Conservation (phyloP, 1,140 invertebrate species). For the Lepeophtheirus salmonis region DNA sequence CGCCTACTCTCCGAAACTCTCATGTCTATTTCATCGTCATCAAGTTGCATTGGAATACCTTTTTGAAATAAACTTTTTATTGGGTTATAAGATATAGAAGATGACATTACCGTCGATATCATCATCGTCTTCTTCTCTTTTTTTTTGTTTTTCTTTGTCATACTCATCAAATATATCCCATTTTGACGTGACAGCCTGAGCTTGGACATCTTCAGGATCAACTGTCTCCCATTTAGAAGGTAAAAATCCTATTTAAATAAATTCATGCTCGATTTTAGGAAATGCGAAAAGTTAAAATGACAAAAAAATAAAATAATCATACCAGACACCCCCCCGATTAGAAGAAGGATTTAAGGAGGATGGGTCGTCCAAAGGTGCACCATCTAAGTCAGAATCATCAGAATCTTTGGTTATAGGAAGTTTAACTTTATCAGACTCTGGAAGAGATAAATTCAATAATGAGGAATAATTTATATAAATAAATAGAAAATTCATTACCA, state of each 20-base stretch:
- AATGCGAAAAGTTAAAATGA: no score
- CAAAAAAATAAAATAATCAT: no score
- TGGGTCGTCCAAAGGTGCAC: constrained; percentile 23
- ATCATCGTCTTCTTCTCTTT: constrained; percentile 21
- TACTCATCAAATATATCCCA: constrained; percentile 23
- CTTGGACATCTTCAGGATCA: constrained; percentile 43
- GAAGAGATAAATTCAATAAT: no score
- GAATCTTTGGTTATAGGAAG: not conserved
- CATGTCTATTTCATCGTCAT: constrained; percentile 16
- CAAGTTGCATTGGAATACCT: not conserved
- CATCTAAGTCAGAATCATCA: constrained; percentile 26
- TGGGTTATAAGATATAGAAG: not conserved
- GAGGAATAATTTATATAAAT: no score
- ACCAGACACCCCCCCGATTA: no score
- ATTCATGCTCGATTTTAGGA: no score
- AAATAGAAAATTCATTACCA: not conserved
- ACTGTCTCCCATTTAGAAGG: constrained; percentile 90
- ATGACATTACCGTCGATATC: constrained; percentile 20
- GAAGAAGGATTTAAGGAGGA: no score
- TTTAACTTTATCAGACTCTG: not conserved
- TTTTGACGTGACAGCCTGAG: constrained; percentile 23
- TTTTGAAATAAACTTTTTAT: not conserved
- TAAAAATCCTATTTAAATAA: constrained; percentile 43
- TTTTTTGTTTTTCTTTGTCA: constrained; percentile 20
- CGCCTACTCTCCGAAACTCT: constrained; percentile 48